Base-by-base conservation (phyloP, 2,113 vertebrate genomes). In the Chauna torquata region DNA sequence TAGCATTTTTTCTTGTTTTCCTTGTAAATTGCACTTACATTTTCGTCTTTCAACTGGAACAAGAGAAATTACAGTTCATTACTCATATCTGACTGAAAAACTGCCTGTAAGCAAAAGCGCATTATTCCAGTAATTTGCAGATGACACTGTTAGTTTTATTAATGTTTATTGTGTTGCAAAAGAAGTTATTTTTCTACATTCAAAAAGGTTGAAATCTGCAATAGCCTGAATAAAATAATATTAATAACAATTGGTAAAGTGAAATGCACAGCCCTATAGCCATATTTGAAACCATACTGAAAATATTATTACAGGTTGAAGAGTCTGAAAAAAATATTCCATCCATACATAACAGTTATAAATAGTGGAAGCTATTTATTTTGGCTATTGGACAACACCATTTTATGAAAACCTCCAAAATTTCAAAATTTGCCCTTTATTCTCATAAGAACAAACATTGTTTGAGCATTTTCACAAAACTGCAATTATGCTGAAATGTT, bases 11-110 rank as follows among this genome's bases (percentile, higher is more conserved):
- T 74, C 69, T 57, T 76, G 47, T 89, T 92, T 92, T 82, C 88
- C 82, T 91, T 86, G 49, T 52, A 92, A 95, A 89, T 85, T 89
- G 74, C 61, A 69, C 81, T 96, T 69, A 69, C 40, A 87, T 89
- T 94, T 96, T 82, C 49, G 92, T 94, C 86, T 82, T 94, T 85
- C 83, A 96, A 86, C 40, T 0, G 0, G 95, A 94, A 89, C 72
- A 96, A 90, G 52, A 94, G 66, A 89, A 96, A 96, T 95, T 94
- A 82, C 57, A 94, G 80, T 76, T 96, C 94, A 92, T 94, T 94
- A 92, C 70, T 87, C 77, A 6, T 84, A 95, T 96, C 77, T 91
- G 77, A 82, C 36, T 75, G 72, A 92, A 86, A 92, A 96, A 94
- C 86, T 94, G 95, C 94, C 95, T 96, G 74, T 72, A 95, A 96